Evolutionary conservation across 2,113 vertebrate species (phyloP), one percentile per base, ranked within the genome.

Genomic region (Potamarius usumacintae): DNA sequence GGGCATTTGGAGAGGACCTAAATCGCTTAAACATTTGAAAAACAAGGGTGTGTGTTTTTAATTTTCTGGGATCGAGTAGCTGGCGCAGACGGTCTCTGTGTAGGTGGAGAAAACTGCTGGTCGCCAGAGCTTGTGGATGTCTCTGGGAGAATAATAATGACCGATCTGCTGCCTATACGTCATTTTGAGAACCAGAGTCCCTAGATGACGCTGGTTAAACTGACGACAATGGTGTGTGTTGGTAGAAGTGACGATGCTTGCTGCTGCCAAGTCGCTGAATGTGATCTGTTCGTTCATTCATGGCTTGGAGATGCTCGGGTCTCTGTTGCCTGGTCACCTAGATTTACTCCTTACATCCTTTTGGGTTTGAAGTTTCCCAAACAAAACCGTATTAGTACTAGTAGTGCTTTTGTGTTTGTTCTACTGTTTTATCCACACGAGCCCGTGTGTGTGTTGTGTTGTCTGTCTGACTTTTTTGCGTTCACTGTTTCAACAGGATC

Each of bases 401-500:
- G 42, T 42, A 42, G 42, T 42, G 42, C 42, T 27, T 27, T 67
- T 62, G 30, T 30, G 30, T 30, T 82, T 71, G 11, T 67, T 50
- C 11, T 25, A 42, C 10, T 30, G 50, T 34, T 84, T 65, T 52
- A 57, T 42, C 3, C 42, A 42, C 4, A 42, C 42, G 42, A 42
- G 42, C 42, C 42, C 42, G 63, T 85, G n/a, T 48, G n/a, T 48
- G 62, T 48, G 50, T 42, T 52, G 25, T 79, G 7, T 69, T 27
- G 74, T 52, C 22, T 27, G 74, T 52, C 22, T 50, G 42, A 42
- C 42, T 42, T 42, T 42, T 42, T 42, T 63, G 50, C 69, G 57
- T 88, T 87, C 72, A 2, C 79, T 82, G 52, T 87, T 84, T 88
- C 72, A 84, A 27, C 86, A 88, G 86, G 82, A 25, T 30, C 82